A percentile compares a stretch with the other conserved stretches of the same genome.
Evolutionary conservation across 2,888 invertebrate species (phyloP).

Genomic region (Drosophila neotestacea): DNA sequence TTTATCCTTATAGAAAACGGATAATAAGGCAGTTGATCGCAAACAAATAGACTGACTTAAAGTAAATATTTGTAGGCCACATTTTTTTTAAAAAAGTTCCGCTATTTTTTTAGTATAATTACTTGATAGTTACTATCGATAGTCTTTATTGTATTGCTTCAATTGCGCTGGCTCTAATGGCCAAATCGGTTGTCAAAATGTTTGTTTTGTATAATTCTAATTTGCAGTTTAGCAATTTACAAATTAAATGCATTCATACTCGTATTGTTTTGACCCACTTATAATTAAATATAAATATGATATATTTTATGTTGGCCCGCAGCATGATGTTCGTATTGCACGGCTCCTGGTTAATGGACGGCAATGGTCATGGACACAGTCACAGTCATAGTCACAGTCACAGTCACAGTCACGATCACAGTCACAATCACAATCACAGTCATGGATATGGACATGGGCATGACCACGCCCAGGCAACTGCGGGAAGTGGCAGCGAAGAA

Average conservation of each 20-base stretch:
- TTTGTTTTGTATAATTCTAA: background rate
- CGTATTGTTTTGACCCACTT: conserved; percentile 19
- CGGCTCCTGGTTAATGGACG: conserved; percentile 87
- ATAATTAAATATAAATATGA: conserved; percentile 52
- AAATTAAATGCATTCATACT: background rate
- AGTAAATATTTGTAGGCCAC: too few species aligned
- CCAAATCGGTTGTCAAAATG: background rate
- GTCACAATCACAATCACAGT: conserved; percentile 24
- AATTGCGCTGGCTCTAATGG: background rate
- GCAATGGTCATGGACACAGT: conserved; percentile 66
- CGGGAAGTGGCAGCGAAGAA: conserved; percentile 23
- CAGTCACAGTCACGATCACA: conserved; percentile 37
- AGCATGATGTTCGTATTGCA: conserved; percentile 93
- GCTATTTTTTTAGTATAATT: background rate
- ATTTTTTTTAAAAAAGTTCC: too few species aligned
- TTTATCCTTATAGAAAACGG: too few species aligned
- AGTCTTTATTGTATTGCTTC: background rate
- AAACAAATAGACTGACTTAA: too few species aligned
- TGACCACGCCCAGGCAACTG: conserved; percentile 6
- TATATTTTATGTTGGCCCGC: conserved; percentile 55
- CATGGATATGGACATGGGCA: conserved; percentile 34
- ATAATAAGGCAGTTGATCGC: too few species aligned
- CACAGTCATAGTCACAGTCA: conserved; percentile 49
- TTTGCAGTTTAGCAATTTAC: conserved; percentile 4
- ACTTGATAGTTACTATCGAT: background rate